Base-by-base conservation (phyloP, 1,140 invertebrate species). In the Chironomus tepperi region DNA sequence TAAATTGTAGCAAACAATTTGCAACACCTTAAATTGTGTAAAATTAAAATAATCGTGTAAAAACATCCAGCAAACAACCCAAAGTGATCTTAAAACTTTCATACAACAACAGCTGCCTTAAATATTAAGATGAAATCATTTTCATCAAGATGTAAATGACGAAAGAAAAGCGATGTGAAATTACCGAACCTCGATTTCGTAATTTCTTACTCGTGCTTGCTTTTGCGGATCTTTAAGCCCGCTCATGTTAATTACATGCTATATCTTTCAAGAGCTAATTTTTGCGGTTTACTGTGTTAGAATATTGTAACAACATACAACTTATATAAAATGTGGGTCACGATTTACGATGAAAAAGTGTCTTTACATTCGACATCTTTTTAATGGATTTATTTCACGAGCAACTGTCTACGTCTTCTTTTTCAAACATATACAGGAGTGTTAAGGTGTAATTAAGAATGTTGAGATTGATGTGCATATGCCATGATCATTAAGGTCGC, bases 371-470 rank as follows among this genome's bases (percentile, higher is more conserved):
- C 10, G 47, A 57, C 47, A 57, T 57, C 47, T n/a, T 57, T 57
- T 57, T 57, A 57, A 57, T 57, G 47, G 47, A 57, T 57, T 12
- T 34, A 34, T 34, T 57, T 57, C 12, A 57, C 47, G 5, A 34
- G 47, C 47, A 57, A 57, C 47, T 57, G 47, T 57, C 47, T 57
- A 57, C 47, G 47, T 57, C 47, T 57, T 57, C 47, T 57, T 15
- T 57, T 57, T 12, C 10, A n/a, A 2, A 5, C 5, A 34, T 5
- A 34, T 5, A 34, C 5, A 34, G 5, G 24, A 34, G 5, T 34
- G 24, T 34, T 34, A 5, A 34, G 1, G 24, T 2, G 24, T 34
- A 34, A 34, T 34, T 34, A 5, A 34, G 24, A 34, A 34, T 34
- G 1, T 34, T 34, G 24, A 34, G 24, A 34, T 5, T 5, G 5